Conservation (phyloP, 1,140 invertebrate genomes). For the Tetramorium simillimum region DNA sequence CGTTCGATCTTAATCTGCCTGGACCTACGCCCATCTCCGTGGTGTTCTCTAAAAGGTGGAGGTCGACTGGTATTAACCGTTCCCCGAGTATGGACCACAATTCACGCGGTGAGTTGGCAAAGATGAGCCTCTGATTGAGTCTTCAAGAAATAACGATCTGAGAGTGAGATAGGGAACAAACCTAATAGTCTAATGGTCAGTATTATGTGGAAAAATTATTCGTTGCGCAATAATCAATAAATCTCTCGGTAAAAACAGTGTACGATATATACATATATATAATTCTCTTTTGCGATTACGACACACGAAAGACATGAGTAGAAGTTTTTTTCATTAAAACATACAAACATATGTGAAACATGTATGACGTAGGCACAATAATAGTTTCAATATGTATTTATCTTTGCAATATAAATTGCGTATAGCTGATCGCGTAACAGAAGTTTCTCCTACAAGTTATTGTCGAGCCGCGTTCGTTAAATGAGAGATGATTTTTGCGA, state of each 20-base stretch:
- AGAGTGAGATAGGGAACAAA: conserved; percentile 2
- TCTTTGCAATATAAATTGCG: background rate
- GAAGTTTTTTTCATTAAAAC: background rate
- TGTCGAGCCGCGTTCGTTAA: conserved; percentile 31
- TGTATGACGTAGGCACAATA: background rate
- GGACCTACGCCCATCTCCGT: conserved; percentile 22
- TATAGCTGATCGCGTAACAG: background rate
- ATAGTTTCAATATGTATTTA: background rate
- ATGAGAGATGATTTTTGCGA: conserved; percentile 64
- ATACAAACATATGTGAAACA: background rate
- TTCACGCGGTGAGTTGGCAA: background rate
- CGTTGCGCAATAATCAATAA: background rate
- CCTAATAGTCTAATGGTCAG: background rate
- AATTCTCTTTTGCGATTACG: background rate
- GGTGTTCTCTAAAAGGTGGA: conserved; percentile 52
- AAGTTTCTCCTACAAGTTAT: conserved; percentile 38
- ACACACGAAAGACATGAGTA: background rate
- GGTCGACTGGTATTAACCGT: conserved; percentile 38
- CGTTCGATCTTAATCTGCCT: conserved; percentile 70
- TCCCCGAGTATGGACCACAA: conserved; percentile 12
- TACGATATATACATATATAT: too few species aligned
- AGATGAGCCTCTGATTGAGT: conserved; percentile 11
- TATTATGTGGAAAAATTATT: background rate
- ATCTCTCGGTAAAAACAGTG: background rate
- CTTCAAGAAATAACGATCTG: conserved; percentile 25